These are phyloP conservation scores for Himalopsyche kuldschensis DNA, from an alignment of 2,888 invertebrate genomes.

Conservation along the genomic window DNA sequence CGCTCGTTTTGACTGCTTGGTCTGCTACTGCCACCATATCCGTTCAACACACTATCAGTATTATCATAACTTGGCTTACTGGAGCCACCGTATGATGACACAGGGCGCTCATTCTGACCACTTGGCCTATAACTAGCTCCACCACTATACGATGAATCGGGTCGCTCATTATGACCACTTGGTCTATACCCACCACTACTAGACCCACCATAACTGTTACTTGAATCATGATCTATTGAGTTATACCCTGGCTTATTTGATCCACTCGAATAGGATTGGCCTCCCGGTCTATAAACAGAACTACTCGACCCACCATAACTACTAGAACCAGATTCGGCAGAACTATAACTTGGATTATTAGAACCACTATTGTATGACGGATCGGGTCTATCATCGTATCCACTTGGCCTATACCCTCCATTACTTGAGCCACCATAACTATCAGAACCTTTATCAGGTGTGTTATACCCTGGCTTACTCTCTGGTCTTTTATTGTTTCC, in stretches of 20 bases:
- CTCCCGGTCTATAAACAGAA: background rate
- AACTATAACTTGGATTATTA: background rate
- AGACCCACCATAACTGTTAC: slow-evolving; percentile 24
- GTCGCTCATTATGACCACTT: slow-evolving; percentile 13
- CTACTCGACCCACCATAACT: slow-evolving; percentile 24
- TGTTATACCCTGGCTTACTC: background rate
- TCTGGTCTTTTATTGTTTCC: slow-evolving; percentile 8
- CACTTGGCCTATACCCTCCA: slow-evolving; percentile 19
- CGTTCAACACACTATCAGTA: slow-evolving; percentile 19
- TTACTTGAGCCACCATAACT: slow-evolving; percentile 26
- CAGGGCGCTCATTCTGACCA: slow-evolving; percentile 6
- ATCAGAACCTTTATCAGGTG: background rate
- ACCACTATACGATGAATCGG: background rate
- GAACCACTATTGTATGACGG: background rate
- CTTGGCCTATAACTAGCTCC: slow-evolving; percentile 3
- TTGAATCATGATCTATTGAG: slow-evolving; percentile 9
- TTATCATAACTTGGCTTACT: slow-evolving; percentile 8
- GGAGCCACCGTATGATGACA: background rate
- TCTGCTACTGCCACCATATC: slow-evolving; percentile 9
- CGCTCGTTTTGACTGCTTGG: background rate
- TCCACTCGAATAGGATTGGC: slow-evolving; percentile 6
- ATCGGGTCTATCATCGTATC: slow-evolving; percentile 12
- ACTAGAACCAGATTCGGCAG: background rate
- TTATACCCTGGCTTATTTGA: slow-evolving; percentile 11
- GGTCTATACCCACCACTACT: slow-evolving; percentile 19